Evolutionary conservation across 2,113 vertebrate species (phyloP), one percentile per base, ranked within the genome.

Genomic region (Gavialis gangeticus): DNA sequence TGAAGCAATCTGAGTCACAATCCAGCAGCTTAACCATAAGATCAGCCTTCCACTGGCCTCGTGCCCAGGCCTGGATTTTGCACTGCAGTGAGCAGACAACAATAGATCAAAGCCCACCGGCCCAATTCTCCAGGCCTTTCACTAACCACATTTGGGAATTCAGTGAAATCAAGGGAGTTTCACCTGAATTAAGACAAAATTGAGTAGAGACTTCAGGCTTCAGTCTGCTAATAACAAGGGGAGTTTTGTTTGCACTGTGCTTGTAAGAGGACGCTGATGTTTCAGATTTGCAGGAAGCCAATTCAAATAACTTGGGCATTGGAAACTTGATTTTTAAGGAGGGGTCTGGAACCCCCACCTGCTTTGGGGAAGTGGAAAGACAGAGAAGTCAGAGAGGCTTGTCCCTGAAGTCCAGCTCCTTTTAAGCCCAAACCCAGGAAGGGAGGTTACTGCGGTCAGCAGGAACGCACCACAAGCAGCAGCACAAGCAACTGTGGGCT

Each of bases 101-200:
- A 73, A 22, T 34, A 73, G 69, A 73, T 46, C 34, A 73, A 57
- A 30, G n/a, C 57, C 19, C 4, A 55, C 14, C 13, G 19, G 27
- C 27, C 62, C 46, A n/a, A 4, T 34, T 60, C 5, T 15, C n/a
- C 25, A 59, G 34, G 14, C 14, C 22, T 37, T 58, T 62, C 15
- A 6, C 34, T 79, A 34, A 46, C 57, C 22, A 21, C 59, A 34
- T 79, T 62, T 24, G 34, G 58, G 77, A 11, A 79, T 15, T 59
- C 58, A 18, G 14, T 25, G 14, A 60, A 25, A 58, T 16, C n/a
- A 14, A 9, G 63, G 55, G 76, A 77, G 21, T 63, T 14, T 25
- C 27, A 18, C 19, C 63, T 54, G 66, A 10, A 58, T n/a, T 1
- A 1, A 79, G 63, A 79, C 1, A 59, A 27, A 0, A 0, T 9